Base-by-base conservation (phyloP, 2,797 vertebrate genomes). In the Sebastes oblongus region DNA sequence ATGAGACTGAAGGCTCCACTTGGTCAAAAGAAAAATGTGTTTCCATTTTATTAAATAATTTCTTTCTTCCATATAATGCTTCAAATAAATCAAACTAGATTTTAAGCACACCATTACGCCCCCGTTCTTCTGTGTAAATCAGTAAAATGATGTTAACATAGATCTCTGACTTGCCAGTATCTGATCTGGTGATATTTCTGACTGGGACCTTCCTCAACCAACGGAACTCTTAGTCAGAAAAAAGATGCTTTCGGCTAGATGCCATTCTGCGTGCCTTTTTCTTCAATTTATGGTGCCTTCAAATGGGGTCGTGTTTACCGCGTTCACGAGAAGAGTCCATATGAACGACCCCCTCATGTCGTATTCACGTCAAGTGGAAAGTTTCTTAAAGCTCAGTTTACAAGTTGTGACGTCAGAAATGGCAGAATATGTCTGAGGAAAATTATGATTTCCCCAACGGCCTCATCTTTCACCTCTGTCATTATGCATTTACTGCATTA, bases 11-110 rank as follows among this genome's bases (percentile, higher is more conserved):
- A 65, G 66, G 14, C 70, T 68, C 10, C 5, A n/a, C 3, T 39
- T 60, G n/a, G 24, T 56, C 36, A 72, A 66, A 80, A 56, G 24
- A 66, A 75, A 66, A n/a, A 50, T 9, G 1, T 22, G 13, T 2
- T 54, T 70, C 32, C 36, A 67, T 72, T 83, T 75, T 66, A 77
- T 66, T 72, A 0, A 24, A 64, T 24, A 0, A 6, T 50, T 50
- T 70, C 4, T 20, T 61, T 70, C 54, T 13, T 30, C 20, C 54
- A 36, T 59, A 16, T 60, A 22, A 54, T 65, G 54, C 32, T 36
- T 78, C 42, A 59, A 42, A 60, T 81, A 71, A 84, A 74, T 61
- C 46, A 69, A 77, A 61, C 42, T 55, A 11, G 12, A 24, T 34
- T 34, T 24, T 36, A 39, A 52, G 32, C 65, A 66, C 68, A 73